A percentile compares a stretch with the other conserved stretches of the same genome.
phyloP scores from a whole-genome alignment of 2,113 vertebrate genomes.

The Epinephelus lanceolatus region DNA sequence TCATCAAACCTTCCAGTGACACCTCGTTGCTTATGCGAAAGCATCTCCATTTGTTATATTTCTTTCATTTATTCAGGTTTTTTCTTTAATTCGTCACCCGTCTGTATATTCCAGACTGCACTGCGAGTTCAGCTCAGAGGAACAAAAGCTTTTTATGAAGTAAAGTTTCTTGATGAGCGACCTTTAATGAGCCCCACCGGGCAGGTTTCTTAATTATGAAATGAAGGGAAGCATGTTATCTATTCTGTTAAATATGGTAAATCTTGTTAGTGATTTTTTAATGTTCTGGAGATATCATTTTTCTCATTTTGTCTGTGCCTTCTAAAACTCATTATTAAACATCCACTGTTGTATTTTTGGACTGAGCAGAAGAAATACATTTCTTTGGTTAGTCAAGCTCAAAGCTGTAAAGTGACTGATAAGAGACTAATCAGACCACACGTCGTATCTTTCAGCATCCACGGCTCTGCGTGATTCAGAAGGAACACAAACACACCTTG shows the following conservation, averaged over 20 bases:
- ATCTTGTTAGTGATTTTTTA: constrained; percentile 49
- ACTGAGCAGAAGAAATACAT: not conserved
- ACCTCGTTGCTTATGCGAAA: not conserved
- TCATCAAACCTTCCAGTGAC: not conserved
- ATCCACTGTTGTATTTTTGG: constrained; percentile 45
- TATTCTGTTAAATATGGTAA: constrained; percentile 53
- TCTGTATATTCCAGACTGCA: constrained; percentile 1
- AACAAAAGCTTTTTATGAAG: constrained; percentile 30
- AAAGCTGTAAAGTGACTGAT: constrained; percentile 62
- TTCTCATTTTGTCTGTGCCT: constrained; percentile 40
- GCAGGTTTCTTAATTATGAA: constrained; percentile 60
- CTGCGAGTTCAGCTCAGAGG: constrained; percentile 7
- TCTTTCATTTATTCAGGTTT: not conserved
- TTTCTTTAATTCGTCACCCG: not conserved
- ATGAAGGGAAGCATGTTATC: constrained; percentile 43
- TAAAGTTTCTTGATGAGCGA: constrained; percentile 32
- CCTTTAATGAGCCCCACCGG: constrained; percentile 55
- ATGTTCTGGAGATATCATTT: constrained; percentile 33
- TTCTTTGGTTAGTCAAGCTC: constrained; percentile 34
- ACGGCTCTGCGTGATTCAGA: constrained; percentile 44
- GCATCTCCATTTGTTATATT: not conserved
- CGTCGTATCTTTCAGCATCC: constrained; percentile 33
- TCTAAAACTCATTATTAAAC: constrained; percentile 58
- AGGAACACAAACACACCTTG: constrained; percentile 46
- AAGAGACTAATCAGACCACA: constrained; percentile 42